Conservation (phyloP, 1,140 invertebrate genomes). For the Mylabris phalerata region DNA sequence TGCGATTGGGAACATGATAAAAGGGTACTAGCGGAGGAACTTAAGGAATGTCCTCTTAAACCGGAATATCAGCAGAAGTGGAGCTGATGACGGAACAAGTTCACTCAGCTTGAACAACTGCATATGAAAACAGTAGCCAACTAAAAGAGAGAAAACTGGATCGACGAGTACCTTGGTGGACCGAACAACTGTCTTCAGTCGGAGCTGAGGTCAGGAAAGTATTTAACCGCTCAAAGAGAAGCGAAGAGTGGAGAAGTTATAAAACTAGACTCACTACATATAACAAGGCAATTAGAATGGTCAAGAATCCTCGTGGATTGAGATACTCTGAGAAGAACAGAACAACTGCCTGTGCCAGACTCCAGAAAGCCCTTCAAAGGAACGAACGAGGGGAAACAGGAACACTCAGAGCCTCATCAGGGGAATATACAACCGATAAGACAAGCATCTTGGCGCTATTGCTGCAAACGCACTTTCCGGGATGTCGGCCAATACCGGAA, state of each 20-base stretch:
- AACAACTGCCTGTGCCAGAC: not conserved
- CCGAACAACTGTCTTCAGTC: not conserved
- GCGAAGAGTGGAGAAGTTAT: too few relatives aligned
- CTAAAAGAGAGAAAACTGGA: not conserved
- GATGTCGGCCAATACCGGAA: not conserved
- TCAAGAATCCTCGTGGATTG: not conserved
- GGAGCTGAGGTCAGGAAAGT: not conserved
- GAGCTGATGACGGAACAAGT: not conserved
- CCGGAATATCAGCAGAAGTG: not conserved
- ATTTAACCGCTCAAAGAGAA: not conserved
- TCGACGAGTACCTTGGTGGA: not conserved
- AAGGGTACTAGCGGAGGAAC: too few relatives aligned
- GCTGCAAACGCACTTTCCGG: not conserved
- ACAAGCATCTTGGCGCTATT: not conserved
- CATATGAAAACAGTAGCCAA: not conserved
- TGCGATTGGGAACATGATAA: not conserved
- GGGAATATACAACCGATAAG: not conserved
- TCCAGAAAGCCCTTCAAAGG: not conserved
- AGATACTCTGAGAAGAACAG: not conserved
- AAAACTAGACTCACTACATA: not conserved
- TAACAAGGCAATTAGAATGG: not conserved
- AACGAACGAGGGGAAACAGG: not conserved
- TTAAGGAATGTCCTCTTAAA: not conserved
- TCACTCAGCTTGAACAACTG: not conserved
- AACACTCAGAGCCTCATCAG: not conserved